These are phyloP conservation scores for Triplophysa tibetana DNA, from an alignment of 2,113 vertebrate species.

Conservation along the genomic window DNA sequence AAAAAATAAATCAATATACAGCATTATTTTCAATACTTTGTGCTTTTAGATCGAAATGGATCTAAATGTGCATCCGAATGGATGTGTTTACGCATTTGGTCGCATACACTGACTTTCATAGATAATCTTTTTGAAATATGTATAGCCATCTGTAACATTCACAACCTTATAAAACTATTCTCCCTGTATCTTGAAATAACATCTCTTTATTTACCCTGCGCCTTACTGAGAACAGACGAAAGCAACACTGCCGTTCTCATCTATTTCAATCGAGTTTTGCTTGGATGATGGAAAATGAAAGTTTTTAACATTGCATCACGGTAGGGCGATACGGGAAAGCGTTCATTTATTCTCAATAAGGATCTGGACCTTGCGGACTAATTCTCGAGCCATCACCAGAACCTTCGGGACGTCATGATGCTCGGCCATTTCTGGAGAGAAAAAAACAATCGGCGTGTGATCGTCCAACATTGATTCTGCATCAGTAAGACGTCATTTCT, in stretches of 20 bases:
- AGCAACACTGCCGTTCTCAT: neutral
- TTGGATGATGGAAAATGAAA: constrained; percentile 31
- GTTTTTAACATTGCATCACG: neutral
- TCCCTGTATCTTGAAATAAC: neutral
- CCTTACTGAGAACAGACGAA: neutral
- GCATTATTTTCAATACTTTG: constrained; percentile 45
- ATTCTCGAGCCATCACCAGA: constrained; percentile 88
- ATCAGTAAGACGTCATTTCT: neutral
- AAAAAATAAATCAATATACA: constrained; percentile 36
- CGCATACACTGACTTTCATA: neutral
- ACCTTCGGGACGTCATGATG: constrained; percentile 87
- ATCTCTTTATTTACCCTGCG: neutral
- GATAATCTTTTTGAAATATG: neutral
- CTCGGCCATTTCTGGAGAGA: constrained; percentile 89
- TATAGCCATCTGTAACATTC: neutral
- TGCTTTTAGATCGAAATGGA: constrained; percentile 44
- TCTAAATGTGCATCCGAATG: constrained; percentile 35
- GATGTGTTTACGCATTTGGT: neutral
- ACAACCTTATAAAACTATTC: constrained; percentile 7
- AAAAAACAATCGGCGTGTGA: neutral
- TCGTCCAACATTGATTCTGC: neutral
- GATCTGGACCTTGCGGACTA: constrained; percentile 95
- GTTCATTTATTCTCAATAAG: constrained; percentile 97
- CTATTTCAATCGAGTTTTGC: neutral
- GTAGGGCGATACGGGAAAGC: neutral